Evolutionary conservation across 1,140 invertebrate species (phyloP).

Genomic region (Papilio polytes): DNA sequence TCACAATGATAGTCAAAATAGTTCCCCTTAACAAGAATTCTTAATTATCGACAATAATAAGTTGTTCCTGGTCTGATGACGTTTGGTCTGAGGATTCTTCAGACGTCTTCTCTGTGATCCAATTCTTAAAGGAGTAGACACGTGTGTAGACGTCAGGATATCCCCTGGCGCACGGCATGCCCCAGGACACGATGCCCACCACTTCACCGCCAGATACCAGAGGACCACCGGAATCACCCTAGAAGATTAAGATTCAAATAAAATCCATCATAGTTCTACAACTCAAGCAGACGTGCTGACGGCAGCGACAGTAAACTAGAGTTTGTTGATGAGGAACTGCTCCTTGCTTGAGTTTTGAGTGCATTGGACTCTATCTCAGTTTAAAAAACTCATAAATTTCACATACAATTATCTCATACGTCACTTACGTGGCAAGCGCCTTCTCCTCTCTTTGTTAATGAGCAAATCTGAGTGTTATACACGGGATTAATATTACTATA

Average conservation of each 20-base stretch:
- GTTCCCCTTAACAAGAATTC: neutral
- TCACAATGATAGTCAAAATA: neutral
- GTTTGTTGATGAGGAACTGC: too few relatives aligned
- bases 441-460: conserved; percentile 81
- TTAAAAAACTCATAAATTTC: conserved; percentile 37
- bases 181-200: conserved; percentile 85
- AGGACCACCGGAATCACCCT: conserved; percentile 79
- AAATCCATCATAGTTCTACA: too few relatives aligned
- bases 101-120: conserved; percentile 57
- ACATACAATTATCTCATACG: neutral
- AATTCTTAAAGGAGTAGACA: conserved; percentile 76
- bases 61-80: neutral
- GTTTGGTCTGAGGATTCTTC: conserved; percentile 4
- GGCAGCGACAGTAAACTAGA: too few relatives aligned
- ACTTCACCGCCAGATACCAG: conserved; percentile 67
- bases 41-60: conserved; percentile 20
- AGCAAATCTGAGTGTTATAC: conserved; percentile 84
- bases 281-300: too few relatives aligned
- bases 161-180: conserved; percentile 83
- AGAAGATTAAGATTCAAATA: too few relatives aligned
- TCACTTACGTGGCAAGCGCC: conserved; percentile 83
- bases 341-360: too few relatives aligned
- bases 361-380: conserved; percentile 37
- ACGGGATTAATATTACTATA: conserved; percentile 62
- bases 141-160: conserved; percentile 87